Percentiles rank a stretch among this genome's conserved stretches.
These are phyloP conservation scores for Linurgus olivaceus DNA, from an alignment of 2,797 vertebrate species.

Conservation along the genomic window DNA sequence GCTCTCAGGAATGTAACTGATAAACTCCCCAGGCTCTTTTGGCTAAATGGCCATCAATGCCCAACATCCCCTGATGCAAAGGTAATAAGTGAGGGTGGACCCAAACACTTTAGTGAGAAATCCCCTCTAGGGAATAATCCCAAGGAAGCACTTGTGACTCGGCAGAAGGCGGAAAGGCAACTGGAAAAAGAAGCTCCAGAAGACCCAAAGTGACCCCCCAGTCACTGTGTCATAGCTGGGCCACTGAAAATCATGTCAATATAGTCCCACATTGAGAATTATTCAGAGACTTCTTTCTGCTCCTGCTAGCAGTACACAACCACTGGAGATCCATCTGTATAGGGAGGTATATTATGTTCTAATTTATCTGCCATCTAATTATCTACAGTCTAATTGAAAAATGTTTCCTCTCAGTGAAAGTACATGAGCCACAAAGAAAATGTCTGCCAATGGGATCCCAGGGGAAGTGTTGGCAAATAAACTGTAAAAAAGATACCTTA, in stretches of 20 bases:
- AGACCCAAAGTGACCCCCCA: not conserved
- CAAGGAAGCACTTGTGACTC: not conserved
- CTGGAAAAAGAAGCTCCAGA: not conserved
- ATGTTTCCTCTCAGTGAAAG: slow-evolving; percentile 46
- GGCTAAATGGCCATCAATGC: not conserved
- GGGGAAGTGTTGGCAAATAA: slow-evolving; percentile 44
- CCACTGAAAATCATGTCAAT: not conserved
- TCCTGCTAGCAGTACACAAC: not conserved
- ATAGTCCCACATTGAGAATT: not conserved
- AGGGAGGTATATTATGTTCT: slow-evolving; percentile 20
- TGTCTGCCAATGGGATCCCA: slow-evolving; percentile 50
- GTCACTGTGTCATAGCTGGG: not conserved
- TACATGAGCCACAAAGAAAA: slow-evolving; percentile 61
- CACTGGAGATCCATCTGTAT: not conserved
- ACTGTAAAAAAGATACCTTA: slow-evolving; percentile 28
- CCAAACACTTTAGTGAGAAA: not conserved
- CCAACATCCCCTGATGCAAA: not conserved
- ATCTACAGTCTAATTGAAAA: slow-evolving; percentile 60
- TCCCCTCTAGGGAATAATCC: not conserved
- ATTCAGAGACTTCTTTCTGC: not conserved
- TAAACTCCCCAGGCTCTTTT: not conserved
- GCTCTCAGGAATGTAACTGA: not conserved
- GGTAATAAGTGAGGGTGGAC: not conserved
- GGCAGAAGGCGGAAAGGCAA: rapidly evolving
- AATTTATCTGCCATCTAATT: slow-evolving; percentile 64